Conservation (phyloP, 2,888 invertebrate genomes). For the Melinopterus prodromus region DNA sequence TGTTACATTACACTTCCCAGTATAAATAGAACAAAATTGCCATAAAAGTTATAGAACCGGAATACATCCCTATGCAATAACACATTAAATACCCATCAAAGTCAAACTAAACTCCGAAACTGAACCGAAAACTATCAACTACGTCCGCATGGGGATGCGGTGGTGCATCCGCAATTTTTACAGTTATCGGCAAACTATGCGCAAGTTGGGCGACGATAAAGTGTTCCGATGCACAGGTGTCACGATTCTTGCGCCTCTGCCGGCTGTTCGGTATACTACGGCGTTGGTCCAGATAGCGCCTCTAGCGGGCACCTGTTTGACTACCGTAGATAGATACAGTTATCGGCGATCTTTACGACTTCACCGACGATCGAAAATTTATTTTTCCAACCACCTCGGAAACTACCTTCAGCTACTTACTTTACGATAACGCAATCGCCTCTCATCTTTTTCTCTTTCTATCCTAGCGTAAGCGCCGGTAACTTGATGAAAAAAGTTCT, state of each 20-base stretch:
- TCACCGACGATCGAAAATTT: slow-evolving; percentile 4
- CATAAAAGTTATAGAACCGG: too few species aligned
- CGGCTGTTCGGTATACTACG: neutral
- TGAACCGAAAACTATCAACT: neutral
- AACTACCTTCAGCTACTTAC: neutral
- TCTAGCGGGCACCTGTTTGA: slow-evolving; percentile 4
- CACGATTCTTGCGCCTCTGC: neutral
- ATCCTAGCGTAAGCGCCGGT: neutral
- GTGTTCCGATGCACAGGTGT: neutral
- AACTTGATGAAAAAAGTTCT: neutral
- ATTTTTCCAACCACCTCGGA: neutral
- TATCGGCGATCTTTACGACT: neutral
- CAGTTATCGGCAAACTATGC: neutral
- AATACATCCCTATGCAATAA: neutral
- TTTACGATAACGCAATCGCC: neutral
- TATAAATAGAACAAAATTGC: too few species aligned
- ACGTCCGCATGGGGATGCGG: neutral
- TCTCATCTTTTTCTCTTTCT: neutral
- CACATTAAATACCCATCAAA: neutral
- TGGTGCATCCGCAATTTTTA: neutral
- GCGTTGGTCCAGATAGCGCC: neutral
- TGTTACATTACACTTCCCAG: too few species aligned
- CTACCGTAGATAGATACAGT: neutral
- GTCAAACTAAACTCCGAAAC: neutral
- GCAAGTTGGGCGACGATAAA: neutral